phyloP scores from a whole-genome alignment of 2,113 vertebrate genomes.

The Rhinichthys klamathensis region DNA sequence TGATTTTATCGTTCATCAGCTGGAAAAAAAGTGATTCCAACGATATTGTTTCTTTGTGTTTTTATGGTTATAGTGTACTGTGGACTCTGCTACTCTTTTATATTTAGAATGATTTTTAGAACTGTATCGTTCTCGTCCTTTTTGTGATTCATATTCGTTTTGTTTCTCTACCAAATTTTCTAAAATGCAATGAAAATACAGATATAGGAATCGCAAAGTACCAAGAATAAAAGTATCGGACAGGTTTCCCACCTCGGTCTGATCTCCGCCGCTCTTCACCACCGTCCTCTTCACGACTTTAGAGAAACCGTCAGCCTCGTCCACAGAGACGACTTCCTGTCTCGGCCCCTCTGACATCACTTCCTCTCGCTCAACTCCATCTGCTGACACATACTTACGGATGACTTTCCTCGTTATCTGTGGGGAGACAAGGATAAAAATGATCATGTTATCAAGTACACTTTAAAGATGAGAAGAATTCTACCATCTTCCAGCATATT shows the following conservation, averaged over 20 bases:
- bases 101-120: too few species aligned
- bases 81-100: too few species aligned
- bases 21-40: too few species aligned
- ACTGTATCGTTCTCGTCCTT: too few species aligned
- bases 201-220: too few species aligned
- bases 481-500: not conserved
- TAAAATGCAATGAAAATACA: too few species aligned
- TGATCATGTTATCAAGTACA: not conserved
- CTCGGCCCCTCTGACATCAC: slow-evolving; percentile 80
- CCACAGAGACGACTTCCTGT: slow-evolving; percentile 77
- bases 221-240: too few species aligned
- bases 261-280: slow-evolving; percentile 82
- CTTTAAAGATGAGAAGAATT: not conserved
- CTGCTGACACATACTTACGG: slow-evolving; percentile 82
- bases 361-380: slow-evolving; percentile 86
- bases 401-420: slow-evolving; percentile 95
- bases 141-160: too few species aligned
- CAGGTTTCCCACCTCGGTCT: slow-evolving; percentile 80
- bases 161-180: too few species aligned
- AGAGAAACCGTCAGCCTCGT: slow-evolving; percentile 86
- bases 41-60: too few species aligned
- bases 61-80: too few species aligned
- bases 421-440: not conserved
- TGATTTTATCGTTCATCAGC: too few species aligned
- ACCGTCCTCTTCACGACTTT: slow-evolving; percentile 91